Base-by-base conservation (phyloP, 1,140 invertebrate species). In the Bacillus rossius region DNA sequence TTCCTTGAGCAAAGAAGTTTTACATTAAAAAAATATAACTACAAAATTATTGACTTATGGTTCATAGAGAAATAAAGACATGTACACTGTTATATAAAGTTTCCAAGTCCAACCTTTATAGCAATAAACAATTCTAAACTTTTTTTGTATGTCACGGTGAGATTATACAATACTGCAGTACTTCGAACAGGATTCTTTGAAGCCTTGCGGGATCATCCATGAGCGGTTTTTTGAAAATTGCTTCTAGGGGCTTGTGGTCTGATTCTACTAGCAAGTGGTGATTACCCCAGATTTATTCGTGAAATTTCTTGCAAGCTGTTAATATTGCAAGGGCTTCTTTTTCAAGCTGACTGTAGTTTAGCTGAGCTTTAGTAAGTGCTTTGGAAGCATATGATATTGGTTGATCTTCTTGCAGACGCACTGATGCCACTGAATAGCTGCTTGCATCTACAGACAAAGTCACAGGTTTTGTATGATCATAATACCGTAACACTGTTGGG, bases 221-320 rank as follows among this genome's bases (percentile, higher is more conserved):
- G 8, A 74, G 49, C n/a, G 61, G 64, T 61, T 71, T 74, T 26
- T 60, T 62, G n/a, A 67, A 47, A 38, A 73, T 71, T 20, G 56
- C 17, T 29, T 63, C 66, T 10, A 75, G 52, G 8, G 71, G 67
- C 34, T 71, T 67, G 48, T 72, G 69, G 57, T 75, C 71, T 0
- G 67, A 73, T 20, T 69, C 50, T 68, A 72, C 16, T 64, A 52
- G 54, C 58, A 62, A 60, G 67, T 71, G 49, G 61, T 65, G 53
- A 64, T 65, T 56, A 65, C 54, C 54, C 26, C 59, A 23, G 29
- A 58, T 56, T 51, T 66, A 50, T 56, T 41, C 8, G 71, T 64
- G 23, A 14, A 45, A 45, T 45, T 45, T 45, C 20, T 45, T 45
- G 20, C 42, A 45, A 5, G 42, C 42, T 4, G 14, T 14, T 45